A percentile compares a stretch with the other conserved stretches of the same genome.
These are phyloP conservation scores for Varecia variegata DNA, from an alignment of 2,797 vertebrate species.

Conservation along the genomic window DNA sequence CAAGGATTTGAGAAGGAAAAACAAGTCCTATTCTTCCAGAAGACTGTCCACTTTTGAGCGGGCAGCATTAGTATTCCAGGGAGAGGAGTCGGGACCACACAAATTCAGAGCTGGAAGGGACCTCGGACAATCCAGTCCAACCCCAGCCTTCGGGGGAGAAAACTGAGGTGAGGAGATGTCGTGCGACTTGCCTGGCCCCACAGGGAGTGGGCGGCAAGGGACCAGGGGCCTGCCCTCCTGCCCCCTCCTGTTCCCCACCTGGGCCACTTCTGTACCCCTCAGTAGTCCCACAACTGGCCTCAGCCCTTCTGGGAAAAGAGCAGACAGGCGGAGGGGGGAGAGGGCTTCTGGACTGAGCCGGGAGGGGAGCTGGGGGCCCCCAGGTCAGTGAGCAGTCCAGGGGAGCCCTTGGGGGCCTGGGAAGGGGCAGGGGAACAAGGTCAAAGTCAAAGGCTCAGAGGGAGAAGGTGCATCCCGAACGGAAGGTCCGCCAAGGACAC, in stretches of 20 bases:
- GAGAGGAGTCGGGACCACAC: slow-evolving; percentile 58
- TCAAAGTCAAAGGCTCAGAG: neutral
- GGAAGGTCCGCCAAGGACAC: neutral
- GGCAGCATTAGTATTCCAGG: slow-evolving; percentile 53
- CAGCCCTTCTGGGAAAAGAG: neutral
- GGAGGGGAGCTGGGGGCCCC: neutral
- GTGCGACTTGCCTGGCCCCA: neutral
- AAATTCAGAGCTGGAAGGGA: slow-evolving; percentile 7
- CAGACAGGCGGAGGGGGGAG: neutral
- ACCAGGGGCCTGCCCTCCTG: neutral
- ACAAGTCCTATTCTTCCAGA: slow-evolving; percentile 44
- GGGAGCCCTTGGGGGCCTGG: neutral
- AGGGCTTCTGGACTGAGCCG: neutral
- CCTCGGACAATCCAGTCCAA: neutral
- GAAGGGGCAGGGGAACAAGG: neutral
- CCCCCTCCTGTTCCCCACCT: neutral
- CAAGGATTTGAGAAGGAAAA: slow-evolving; percentile 34
- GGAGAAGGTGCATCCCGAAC: neutral
- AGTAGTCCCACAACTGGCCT: neutral
- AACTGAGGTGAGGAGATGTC: neutral
- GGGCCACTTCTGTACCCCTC: neutral
- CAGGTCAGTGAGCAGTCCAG: neutral
- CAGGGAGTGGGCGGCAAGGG: neutral
- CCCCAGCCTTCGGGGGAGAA: neutral
- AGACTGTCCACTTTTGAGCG: slow-evolving; percentile 40